A percentile compares a stretch with the other conserved stretches of the same genome.
These are phyloP conservation scores for Sebastes cheni DNA, from an alignment of 2,797 vertebrate species.

Conservation along the genomic window DNA sequence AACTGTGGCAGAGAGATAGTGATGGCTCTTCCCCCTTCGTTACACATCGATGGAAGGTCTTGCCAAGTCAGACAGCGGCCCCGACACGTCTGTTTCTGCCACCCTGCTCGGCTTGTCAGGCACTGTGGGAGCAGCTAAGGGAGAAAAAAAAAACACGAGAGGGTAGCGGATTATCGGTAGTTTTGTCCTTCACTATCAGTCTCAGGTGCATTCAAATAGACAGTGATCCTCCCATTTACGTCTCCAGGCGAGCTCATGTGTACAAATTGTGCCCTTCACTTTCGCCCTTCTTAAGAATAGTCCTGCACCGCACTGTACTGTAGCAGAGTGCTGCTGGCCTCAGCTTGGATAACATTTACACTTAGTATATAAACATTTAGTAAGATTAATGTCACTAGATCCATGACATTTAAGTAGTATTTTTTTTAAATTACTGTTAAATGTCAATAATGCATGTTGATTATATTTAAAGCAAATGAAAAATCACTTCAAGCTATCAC, in stretches of 20 bases:
- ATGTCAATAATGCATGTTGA: conserved; percentile 30
- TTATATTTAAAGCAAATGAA: conserved; percentile 26
- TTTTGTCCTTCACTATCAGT: conserved; percentile 42
- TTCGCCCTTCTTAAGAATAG: neutral
- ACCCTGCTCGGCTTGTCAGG: conserved; percentile 4
- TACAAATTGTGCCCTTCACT: conserved; percentile 24
- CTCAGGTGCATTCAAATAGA: conserved; percentile 43
- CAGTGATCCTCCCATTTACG: conserved; percentile 32
- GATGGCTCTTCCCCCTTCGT: neutral
- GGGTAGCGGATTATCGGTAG: conserved; percentile 24
- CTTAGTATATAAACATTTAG: neutral
- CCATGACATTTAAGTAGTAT: conserved; percentile 45
- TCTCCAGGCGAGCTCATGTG: neutral
- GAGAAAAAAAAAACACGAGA: neutral
- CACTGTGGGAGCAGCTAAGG: neutral
- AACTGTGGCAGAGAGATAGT: conserved; percentile 37
- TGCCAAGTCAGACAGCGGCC: conserved; percentile 18
- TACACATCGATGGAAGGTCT: conserved; percentile 29
- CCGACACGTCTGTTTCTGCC: conserved; percentile 3
- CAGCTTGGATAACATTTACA: conserved; percentile 16
- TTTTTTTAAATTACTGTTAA: conserved; percentile 32
- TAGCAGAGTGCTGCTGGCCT: neutral
- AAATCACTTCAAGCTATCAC: conserved; percentile 21
- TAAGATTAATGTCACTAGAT: conserved; percentile 37
- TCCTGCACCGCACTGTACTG: neutral